Evolutionary conservation across 2,113 vertebrate species (phyloP).

Genomic region (Petrocephalus zakoni): DNA sequence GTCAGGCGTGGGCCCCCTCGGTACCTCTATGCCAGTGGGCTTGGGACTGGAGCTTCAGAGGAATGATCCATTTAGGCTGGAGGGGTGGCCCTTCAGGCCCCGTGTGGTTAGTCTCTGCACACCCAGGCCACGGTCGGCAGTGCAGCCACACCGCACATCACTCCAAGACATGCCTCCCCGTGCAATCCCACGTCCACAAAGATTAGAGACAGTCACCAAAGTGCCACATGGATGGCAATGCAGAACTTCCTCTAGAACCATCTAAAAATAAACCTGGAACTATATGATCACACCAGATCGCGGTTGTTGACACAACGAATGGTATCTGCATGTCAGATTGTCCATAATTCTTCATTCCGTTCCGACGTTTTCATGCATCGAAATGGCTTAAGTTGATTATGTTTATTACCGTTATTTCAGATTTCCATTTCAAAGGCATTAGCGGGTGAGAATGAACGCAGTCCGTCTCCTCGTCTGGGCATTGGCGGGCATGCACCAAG

Average conservation of each 20-base stretch:
- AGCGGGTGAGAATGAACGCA: neutral
- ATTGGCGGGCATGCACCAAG: neutral
- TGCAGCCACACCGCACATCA: neutral
- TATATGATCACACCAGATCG: neutral
- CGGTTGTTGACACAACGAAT: neutral
- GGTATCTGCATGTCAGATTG: neutral
- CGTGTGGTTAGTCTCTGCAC: neutral
- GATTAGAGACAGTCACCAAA: neutral
- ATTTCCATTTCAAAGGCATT: neutral
- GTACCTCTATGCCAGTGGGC: conserved; percentile 55
- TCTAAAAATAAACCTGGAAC: neutral
- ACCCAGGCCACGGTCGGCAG: neutral
- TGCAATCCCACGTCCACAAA: neutral
- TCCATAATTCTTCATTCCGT: neutral
- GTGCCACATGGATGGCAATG: neutral
- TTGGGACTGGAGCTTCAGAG: conserved; percentile 39
- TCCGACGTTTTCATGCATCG: neutral
- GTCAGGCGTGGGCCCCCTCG: conserved; percentile 49
- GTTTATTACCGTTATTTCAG: neutral
- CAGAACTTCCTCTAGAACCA: neutral
- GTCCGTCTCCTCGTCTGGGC: neutral
- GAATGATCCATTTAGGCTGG: conserved; percentile 9
- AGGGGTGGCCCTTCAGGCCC: neutral
- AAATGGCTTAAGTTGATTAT: neutral
- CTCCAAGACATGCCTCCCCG: neutral